A percentile compares a stretch with the other conserved stretches of the same genome.
Evolutionary conservation across 1,140 invertebrate genomes (phyloP).

Genomic region (Monochamus saltuarius): DNA sequence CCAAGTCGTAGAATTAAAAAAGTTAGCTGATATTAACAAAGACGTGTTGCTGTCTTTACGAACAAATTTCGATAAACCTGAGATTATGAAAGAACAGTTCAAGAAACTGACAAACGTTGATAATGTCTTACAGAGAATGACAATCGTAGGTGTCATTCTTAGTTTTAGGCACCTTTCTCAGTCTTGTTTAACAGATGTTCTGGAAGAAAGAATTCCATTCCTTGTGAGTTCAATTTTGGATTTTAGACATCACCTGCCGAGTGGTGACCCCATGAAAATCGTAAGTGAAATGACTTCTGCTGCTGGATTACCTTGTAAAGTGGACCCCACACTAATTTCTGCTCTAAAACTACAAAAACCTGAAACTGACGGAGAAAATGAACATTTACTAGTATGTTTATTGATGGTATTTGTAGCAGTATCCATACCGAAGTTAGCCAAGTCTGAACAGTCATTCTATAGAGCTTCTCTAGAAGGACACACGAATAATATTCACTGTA

Average conservation of each 20-base stretch:
- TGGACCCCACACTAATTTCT: constrained; percentile 91
- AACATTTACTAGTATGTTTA: constrained; percentile 92
- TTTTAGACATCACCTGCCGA: constrained; percentile 89
- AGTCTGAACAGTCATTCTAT: constrained; percentile 86
- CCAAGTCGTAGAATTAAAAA: constrained; percentile 96
- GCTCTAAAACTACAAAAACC: constrained; percentile 85
- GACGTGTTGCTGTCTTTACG: constrained; percentile 86
- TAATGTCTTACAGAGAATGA: constrained; percentile 93
- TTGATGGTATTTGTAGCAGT: constrained; percentile 99
- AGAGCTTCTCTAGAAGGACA: constrained; percentile 91
- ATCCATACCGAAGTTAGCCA: constrained; percentile 93
- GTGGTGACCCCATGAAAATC: constrained; percentile 87
- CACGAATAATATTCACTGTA: constrained; percentile 97
- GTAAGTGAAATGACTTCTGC: constrained; percentile 97
- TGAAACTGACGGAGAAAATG: constrained; percentile 74
- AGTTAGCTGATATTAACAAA: constrained; percentile 89
- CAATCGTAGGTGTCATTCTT: constrained; percentile 96
- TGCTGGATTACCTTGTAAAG: constrained; percentile 87
- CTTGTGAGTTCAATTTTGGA: constrained; percentile 92
- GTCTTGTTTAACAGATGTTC: constrained; percentile 88
- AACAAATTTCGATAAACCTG: constrained; percentile 95
- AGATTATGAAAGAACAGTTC: constrained; percentile 98
- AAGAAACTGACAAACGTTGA: constrained; percentile 89
- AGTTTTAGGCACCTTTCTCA: constrained; percentile 93
- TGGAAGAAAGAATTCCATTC: constrained; percentile 96